Evolutionary conservation across 2,888 invertebrate species (phyloP), one percentile per base, ranked within the genome.

Genomic region (Volucella inanis): DNA sequence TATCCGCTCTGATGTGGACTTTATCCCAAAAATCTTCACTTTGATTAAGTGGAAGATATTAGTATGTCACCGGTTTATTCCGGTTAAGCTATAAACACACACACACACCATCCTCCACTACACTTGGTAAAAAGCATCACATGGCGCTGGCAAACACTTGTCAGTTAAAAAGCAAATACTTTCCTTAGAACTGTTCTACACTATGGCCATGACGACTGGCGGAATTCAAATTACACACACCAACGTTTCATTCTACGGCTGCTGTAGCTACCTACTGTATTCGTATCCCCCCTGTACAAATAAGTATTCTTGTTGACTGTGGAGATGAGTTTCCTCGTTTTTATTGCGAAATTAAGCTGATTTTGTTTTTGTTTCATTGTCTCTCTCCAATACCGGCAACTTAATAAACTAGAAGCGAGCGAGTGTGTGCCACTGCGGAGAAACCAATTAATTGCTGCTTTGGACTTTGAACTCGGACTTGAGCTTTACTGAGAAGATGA

Each of bases 401-500:
- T 67, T 10, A 31, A 18, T 39, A 38, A 47, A 41, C 41, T 31
- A 76, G 55, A 38, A 38, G 47, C 41, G 31, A 76, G 49, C 50
- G 52, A 71, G 18, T 41, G 61, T 59, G 62, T 59, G 15, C 31
- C 31, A 31, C 31, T 10, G 39, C 65, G 74, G 83, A 70, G 65
- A 84, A 79, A 84, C 79, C 70, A 79, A 84, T 62, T 39, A 59
- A 68, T 52, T 74, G 52, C 11, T 31, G 3, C 6, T 14, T 12
- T 67, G 74, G 74, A 84, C 79, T 84, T 75, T 84, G 79, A 49
- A 49, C 83, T 14, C 10, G 55, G 43, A 54, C 45, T 54, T 43
- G 38, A 78, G 77, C 82, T 79, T 84, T 79, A 4, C 59, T 31
- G 18, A 71, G 22, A 79, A 70, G 55, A 79, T 84, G 83, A 84